Evolutionary conservation across 2,797 vertebrate species (phyloP).

Genomic region (Oceanodroma leucorhoa): DNA sequence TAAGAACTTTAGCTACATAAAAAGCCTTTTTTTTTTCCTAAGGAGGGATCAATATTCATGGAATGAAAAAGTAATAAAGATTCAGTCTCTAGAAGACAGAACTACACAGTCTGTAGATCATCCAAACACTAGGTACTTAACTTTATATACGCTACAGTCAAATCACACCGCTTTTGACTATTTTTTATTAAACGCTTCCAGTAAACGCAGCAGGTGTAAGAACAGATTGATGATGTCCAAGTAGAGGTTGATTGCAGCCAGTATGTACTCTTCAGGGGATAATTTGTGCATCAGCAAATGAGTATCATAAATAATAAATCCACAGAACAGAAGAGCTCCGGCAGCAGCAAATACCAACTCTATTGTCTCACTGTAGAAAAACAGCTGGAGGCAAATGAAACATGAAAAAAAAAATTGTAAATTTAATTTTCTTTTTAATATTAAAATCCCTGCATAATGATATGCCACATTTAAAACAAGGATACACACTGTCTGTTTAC

Average conservation of each 20-base stretch:
- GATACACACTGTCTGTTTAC: background rate
- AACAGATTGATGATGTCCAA: conserved; percentile 95
- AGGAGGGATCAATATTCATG: background rate
- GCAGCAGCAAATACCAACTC: conserved; percentile 83
- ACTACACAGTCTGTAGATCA: background rate
- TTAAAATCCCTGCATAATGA: background rate
- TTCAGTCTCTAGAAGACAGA: conserved; percentile 11
- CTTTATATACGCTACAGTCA: background rate
- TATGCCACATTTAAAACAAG: background rate
- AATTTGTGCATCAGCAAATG: conserved; percentile 91
- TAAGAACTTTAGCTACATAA: background rate
- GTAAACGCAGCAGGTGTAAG: conserved; percentile 86
- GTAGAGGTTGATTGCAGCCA: conserved; percentile 94
- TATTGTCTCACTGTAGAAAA: conserved; percentile 82
- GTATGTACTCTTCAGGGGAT: conserved; percentile 92
- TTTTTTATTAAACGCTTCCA: conserved; percentile 90
- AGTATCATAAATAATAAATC: conserved; percentile 95
- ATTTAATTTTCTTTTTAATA: background rate
- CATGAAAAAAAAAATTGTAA: background rate
- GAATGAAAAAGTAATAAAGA: conserved; percentile 19
- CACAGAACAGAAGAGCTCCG: conserved; percentile 92
- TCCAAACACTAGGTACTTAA: background rate
- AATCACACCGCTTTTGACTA: conserved; percentile 51
- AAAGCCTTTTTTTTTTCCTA: background rate
- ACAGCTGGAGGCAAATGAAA: conserved; percentile 79